phyloP scores from a whole-genome alignment of 2,797 vertebrate species.

The Manis javanica region DNA sequence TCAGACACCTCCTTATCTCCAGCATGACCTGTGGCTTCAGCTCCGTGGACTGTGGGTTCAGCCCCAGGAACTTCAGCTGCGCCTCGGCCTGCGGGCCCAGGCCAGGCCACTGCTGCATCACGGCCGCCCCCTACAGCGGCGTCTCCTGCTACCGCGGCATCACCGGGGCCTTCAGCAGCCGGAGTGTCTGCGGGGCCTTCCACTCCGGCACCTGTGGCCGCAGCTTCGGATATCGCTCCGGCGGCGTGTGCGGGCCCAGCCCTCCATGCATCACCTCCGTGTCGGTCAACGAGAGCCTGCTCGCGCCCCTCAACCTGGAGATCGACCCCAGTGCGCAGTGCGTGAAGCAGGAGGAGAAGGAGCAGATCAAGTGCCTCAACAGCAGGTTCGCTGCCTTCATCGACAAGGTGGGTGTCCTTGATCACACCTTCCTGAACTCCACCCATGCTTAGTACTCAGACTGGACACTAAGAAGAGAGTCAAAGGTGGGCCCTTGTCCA shows the following conservation, averaged over 20 bases:
- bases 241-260: neutral
- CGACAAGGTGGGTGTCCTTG: constrained; percentile 87
- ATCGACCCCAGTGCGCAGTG: constrained; percentile 71
- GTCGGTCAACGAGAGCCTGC: constrained; percentile 77
- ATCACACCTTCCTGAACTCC: neutral
- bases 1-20: neutral
- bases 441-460: neutral
- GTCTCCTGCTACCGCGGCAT: constrained; percentile 49
- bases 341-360: constrained; percentile 85
- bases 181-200: neutral
- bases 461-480: neutral
- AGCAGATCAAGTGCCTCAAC: constrained; percentile 94
- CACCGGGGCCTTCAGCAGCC: neutral
- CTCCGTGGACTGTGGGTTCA: constrained; percentile 54
- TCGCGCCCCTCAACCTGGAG: constrained; percentile 76
- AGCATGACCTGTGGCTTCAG: constrained; percentile 77
- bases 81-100: constrained; percentile 73
- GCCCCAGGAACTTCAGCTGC: constrained; percentile 75
- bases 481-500: neutral
- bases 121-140: constrained; percentile 24
- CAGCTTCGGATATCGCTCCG: constrained; percentile 40
- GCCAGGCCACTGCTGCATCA: constrained; percentile 70
- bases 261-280: constrained; percentile 56
- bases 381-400: constrained; percentile 92
- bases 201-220: neutral